Percentiles rank a stretch among this genome's conserved stretches.
Evolutionary conservation across 2,113 vertebrate species (phyloP).

Genomic region (Argyrosomus japonicus): DNA sequence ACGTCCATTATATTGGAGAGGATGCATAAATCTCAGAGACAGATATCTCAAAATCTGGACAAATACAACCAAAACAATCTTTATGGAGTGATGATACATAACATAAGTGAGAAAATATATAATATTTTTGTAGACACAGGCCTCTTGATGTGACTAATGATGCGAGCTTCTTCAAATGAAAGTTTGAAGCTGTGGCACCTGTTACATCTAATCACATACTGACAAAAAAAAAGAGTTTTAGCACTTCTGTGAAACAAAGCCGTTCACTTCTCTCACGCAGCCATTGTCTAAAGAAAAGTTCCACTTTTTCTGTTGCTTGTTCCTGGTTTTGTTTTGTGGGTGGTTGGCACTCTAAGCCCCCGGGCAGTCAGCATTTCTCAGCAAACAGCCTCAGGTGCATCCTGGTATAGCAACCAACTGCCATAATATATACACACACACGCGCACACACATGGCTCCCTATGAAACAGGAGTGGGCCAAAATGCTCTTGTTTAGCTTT

Average conservation of each 20-base stretch:
- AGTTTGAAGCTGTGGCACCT: neutral
- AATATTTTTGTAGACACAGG: too few relatives aligned
- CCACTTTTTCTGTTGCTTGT: slow-evolving; percentile 68
- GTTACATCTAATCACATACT: neutral
- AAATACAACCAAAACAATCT: neutral
- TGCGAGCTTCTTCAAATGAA: neutral
- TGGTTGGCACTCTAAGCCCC: slow-evolving; percentile 28
- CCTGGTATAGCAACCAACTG: slow-evolving; percentile 66
- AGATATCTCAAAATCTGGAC: neutral
- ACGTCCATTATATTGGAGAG: neutral
- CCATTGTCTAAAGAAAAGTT: slow-evolving; percentile 69
- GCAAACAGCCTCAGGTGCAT: slow-evolving; percentile 72
- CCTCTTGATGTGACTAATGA: too few relatives aligned
- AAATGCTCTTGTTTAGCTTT: neutral
- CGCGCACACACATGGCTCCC: neutral
- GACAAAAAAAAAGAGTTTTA: slow-evolving; percentile 2
- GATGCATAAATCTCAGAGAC: neutral
- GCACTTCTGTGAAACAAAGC: slow-evolving; percentile 27
- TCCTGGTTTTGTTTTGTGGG: slow-evolving; percentile 63
- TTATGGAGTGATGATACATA: neutral
- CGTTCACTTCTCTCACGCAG: slow-evolving; percentile 44
- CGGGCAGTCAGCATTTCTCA: slow-evolving; percentile 39
- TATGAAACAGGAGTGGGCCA: neutral
- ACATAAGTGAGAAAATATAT: neutral
- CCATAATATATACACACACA: slow-evolving; percentile 33